phyloP scores from a whole-genome alignment of 2,797 vertebrate genomes.

The Crypturellus tataupa region DNA sequence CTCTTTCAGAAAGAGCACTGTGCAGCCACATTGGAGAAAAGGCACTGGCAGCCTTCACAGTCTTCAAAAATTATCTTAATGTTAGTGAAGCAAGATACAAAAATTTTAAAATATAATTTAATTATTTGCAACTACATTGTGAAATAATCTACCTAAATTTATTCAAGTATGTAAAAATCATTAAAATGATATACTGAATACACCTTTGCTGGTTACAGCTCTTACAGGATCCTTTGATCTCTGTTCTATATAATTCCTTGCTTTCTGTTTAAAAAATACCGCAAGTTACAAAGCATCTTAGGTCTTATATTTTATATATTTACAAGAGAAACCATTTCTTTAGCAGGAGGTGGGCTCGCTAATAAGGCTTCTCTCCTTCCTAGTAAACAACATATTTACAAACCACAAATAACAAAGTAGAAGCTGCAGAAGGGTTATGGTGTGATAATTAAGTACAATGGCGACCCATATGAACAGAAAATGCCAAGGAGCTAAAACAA shows the following conservation, averaged over 20 bases:
- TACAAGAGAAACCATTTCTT: constrained; percentile 51
- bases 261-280: constrained; percentile 25
- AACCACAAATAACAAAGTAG: constrained; percentile 83
- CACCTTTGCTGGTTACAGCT: neutral
- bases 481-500: constrained; percentile 85
- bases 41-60: neutral
- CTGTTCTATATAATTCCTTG: neutral
- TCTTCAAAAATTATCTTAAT: neutral
- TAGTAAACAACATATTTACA: constrained; percentile 80
- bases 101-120: neutral
- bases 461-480: constrained; percentile 85
- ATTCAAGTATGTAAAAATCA: neutral
- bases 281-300: neutral
- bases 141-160: neutral
- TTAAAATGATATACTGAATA: neutral
- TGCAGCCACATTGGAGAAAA: neutral
- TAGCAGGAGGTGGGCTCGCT: constrained; percentile 41
- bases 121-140: neutral
- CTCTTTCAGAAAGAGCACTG: neutral
- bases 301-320: constrained; percentile 28
- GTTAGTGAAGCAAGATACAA: neutral
- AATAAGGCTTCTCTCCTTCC: constrained; percentile 62
- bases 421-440: constrained; percentile 82
- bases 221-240: neutral
- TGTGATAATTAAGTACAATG: constrained; percentile 90